Base-by-base conservation (phyloP, 2,113 vertebrate genomes). In the Gobiocypris rarus region DNA sequence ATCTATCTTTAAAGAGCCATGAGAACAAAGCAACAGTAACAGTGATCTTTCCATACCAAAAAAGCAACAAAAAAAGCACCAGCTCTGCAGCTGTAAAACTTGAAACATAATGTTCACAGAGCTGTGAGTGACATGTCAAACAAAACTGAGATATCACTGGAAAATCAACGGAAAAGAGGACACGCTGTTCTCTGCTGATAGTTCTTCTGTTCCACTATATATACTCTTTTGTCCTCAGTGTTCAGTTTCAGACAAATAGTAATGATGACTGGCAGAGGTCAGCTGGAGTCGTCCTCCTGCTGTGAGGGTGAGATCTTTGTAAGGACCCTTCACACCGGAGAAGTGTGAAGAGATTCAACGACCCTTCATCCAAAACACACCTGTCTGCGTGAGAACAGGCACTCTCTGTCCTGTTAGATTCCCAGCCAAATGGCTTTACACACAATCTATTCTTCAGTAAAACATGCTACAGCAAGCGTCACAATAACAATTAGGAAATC, bases 291-390 rank as follows among this genome's bases (percentile, higher is more conserved):
- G 6, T 34, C 31, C 1, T 76, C 28, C 74, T 11, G 17, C 24
- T 3, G 71, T 38, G 75, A 58, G 13, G 5, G 26, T 65, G 63
- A 79, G 59, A 84, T 81, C 58, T 61, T 7, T 54, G 67, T 48
- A 45, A 83, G 81, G 76, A 83, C 86, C 65, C 65, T 87, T 87
- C 80, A 83, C 75, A 85, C 34, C 22, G 31, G 17, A 41, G n/a
- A 67, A 79, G 34, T 50, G 45, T 85, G 26, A 81, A 75, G 48
- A 77, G 67, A 59, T 80, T 83, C 41, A 5, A 48, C 13, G 73
- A 87, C 73, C 45, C 58, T 52, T 38, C 69, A 67, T 58, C 43
- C 65, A 45, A 73, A 78, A 75, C 63, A 73, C 63, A 86, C 65
- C 74, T 71, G 81, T 71, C 73, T 67, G 59, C 59, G 50, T n/a